A percentile compares a stretch with the other conserved stretches of the same genome.
phyloP scores from a whole-genome alignment of 1,140 invertebrate species.

The Drosophila azteca region DNA sequence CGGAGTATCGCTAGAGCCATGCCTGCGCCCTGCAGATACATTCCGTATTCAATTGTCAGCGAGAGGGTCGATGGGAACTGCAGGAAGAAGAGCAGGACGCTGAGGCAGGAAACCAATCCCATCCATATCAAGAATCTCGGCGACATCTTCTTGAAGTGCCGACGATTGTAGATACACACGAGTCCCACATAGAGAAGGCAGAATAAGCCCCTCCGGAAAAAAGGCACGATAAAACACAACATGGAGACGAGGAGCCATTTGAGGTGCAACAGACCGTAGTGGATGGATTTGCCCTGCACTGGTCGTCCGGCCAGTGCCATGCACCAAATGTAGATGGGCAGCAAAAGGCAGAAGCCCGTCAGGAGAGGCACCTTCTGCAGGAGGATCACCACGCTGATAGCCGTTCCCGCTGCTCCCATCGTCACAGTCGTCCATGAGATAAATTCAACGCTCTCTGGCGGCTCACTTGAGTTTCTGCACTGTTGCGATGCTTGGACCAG shows the following conservation, averaged over 20 bases:
- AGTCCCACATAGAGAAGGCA: constrained; percentile 42
- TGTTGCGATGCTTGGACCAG: constrained; percentile 22
- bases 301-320: constrained; percentile 36
- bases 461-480: background rate
- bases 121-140: constrained; percentile 46
- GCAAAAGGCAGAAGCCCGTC: constrained; percentile 58
- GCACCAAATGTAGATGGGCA: constrained; percentile 63
- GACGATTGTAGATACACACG: constrained; percentile 35
- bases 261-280: constrained; percentile 21
- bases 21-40: constrained; percentile 75
- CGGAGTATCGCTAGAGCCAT: constrained; percentile 60
- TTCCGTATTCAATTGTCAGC: constrained; percentile 84
- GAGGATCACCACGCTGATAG: constrained; percentile 26
- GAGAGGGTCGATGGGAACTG: constrained; percentile 81
- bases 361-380: constrained; percentile 46
- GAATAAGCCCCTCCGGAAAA: constrained; percentile 35
- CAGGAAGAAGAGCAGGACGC: constrained; percentile 13
- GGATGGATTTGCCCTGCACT: background rate
- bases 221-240: constrained; percentile 61
- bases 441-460: background rate
- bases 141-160: constrained; percentile 18
- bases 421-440: background rate
- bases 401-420: constrained; percentile 11
- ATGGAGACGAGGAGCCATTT: constrained; percentile 28
- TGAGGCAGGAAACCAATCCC: too few relatives aligned